Conservation (phyloP, 1,140 invertebrate genomes). For the Tigriopus japonicus region DNA sequence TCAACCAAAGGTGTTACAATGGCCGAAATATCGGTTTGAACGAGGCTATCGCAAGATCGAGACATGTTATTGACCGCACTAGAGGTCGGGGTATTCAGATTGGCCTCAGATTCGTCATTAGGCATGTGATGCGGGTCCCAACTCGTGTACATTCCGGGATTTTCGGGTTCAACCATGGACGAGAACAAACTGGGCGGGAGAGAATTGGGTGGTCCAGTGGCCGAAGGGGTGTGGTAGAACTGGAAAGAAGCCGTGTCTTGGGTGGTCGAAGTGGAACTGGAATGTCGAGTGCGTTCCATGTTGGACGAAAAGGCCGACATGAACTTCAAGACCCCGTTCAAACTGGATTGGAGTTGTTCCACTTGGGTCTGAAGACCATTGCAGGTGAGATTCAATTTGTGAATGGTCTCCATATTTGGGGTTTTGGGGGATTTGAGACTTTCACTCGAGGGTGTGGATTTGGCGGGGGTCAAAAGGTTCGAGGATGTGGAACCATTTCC, state of each 20-base stretch:
- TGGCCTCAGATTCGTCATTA: not conserved
- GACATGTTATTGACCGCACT: not conserved
- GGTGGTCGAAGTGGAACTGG: not conserved
- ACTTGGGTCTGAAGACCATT: not conserved
- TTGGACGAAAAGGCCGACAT: not conserved
- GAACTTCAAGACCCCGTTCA: not conserved
- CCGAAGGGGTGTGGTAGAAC: not conserved
- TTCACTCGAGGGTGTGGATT: not conserved
- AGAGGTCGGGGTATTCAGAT: not conserved
- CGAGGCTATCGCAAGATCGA: not conserved
- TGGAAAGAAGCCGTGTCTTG: not conserved
- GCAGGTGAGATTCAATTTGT: not conserved
- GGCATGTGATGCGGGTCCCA: too few relatives aligned
- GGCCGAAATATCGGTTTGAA: not conserved
- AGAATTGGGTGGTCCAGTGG: not conserved
- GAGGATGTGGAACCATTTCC: not conserved
- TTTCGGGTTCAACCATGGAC: too few relatives aligned
- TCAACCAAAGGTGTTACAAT: not conserved
- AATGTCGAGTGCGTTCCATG: not conserved
- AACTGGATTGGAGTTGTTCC: not conserved
- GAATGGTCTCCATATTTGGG: not conserved
- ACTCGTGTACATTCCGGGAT: too few relatives aligned
- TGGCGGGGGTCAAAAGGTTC: not conserved
- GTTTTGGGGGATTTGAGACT: not conserved
- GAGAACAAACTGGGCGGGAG: not conserved